These are phyloP conservation scores for Phoeniculus purpureus DNA, from an alignment of 2,797 vertebrate genomes.

Conservation along the genomic window DNA sequence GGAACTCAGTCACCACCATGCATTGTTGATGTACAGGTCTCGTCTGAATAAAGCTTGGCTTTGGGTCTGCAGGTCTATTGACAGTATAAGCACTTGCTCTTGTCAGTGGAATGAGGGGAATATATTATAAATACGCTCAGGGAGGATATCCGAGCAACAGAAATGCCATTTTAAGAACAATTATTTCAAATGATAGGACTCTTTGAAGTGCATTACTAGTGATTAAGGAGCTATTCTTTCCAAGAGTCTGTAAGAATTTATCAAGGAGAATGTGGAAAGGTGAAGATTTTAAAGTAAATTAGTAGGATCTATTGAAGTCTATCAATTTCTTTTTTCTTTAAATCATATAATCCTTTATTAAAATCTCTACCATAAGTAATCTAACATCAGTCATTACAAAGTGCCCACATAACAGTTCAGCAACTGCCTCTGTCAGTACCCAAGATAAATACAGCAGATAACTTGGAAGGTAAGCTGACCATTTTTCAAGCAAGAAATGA, in stretches of 20 bases:
- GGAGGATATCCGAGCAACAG: neutral
- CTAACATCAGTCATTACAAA: constrained; percentile 28
- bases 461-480: neutral
- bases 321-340: neutral
- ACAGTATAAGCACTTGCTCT: neutral
- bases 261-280: constrained; percentile 11
- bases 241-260: constrained; percentile 35
- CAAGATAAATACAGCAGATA: constrained; percentile 46
- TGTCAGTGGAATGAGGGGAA: neutral
- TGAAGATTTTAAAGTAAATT: constrained; percentile 33
- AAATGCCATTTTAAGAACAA: constrained; percentile 7
- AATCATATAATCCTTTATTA: constrained; percentile 31
- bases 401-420: neutral
- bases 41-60: neutral
- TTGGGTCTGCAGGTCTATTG: neutral
- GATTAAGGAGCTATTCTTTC: constrained; percentile 29
- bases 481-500: constrained; percentile 60
- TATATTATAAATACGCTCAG: neutral
- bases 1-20: neutral
- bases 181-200: neutral
- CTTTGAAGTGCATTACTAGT: neutral
- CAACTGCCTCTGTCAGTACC: constrained; percentile 38
- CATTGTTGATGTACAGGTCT: neutral
- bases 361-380: constrained; percentile 35
- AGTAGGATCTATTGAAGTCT: neutral